Evolutionary conservation across 2,797 vertebrate genomes (phyloP), one percentile per base, ranked within the genome.

Genomic region (Artibeus lituratus): DNA sequence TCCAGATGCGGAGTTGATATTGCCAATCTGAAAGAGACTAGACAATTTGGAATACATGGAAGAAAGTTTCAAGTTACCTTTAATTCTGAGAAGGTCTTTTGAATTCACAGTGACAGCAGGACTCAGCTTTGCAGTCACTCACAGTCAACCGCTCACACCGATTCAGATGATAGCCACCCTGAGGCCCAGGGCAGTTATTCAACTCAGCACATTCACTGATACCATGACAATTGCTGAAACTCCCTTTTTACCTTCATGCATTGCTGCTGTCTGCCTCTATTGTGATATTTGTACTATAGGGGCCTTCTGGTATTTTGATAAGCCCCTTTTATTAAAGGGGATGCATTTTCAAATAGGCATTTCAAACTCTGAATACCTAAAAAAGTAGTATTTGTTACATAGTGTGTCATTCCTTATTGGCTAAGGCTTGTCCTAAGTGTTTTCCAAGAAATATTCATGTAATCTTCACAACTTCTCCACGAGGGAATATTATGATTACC

Each of bases 1-100:
- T 82, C 76, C 89, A 95, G 87, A 94, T 87, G 77, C 26, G 35
- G 32, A 91, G 73, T 65, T 44, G 73, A 94, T 96, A 59, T 37
- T 67, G 81, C 55, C 95, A 90, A 11, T 93, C 26, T 37, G 26
- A 88, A 88, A 83, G 39, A 86, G 26, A 85, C 7, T n/a, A 78
- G 44, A 65, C 24, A 76, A 69, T 39, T 51, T 83, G 81, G 14
- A 87, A 44, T 39, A n/a, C 10, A 4, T 15, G 24, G 18, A 0
- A 18, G 83, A 82, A 83, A 62, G 22, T 57, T 37, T 1, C 26
- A 53, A 89, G 78, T 19, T 53, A 24, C 3, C 5, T 59, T 91
- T 94, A 85, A 51, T 65, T 96, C 35, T 69, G 49, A 4, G 24
- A 93, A 53, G 32, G 44, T 39, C 91, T 90, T 84, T 32, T 24